Conservation (phyloP, 1,140 invertebrate genomes). For the Trichonephila clavata region DNA sequence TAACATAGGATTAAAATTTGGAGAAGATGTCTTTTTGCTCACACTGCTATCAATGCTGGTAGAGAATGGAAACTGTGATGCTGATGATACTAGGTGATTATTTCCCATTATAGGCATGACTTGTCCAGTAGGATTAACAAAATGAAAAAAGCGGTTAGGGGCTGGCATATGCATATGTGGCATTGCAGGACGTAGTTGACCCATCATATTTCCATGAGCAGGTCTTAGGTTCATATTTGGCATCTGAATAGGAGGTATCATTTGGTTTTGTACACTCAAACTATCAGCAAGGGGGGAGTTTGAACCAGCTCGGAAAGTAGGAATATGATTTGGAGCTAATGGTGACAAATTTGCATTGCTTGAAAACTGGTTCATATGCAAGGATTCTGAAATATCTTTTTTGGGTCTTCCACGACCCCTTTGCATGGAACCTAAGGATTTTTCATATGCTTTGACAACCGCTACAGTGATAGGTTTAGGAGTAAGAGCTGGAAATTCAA, state of each 20-base stretch:
- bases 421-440: conserved; percentile 75
- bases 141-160: conserved; percentile 45
- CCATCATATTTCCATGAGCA: conserved; percentile 31
- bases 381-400: conserved; percentile 56
- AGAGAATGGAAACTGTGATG: conserved; percentile 55
- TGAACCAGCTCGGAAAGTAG: conserved; percentile 88
- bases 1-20: conserved; percentile 36
- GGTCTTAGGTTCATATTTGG: conserved; percentile 50
- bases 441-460: conserved; percentile 79
- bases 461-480: conserved; percentile 82
- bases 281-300: conserved; percentile 89
- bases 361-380: conserved; percentile 51
- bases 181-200: conserved; percentile 20
- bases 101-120: conserved; percentile 61
- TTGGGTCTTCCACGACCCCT: conserved; percentile 65
- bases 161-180: conserved; percentile 35
- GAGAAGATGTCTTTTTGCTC: conserved; percentile 27
- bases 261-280: conserved; percentile 72
- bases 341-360: conserved; percentile 82
- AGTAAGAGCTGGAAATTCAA: conserved; percentile 94
- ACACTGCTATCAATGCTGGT: neutral
- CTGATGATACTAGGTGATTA: conserved; percentile 47
- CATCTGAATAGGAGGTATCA: conserved; percentile 66
- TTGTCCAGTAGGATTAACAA: conserved; percentile 32
- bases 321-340: conserved; percentile 89